Evolutionary conservation across 2,113 vertebrate species (phyloP).

Genomic region (Coptodon rendalli): DNA sequence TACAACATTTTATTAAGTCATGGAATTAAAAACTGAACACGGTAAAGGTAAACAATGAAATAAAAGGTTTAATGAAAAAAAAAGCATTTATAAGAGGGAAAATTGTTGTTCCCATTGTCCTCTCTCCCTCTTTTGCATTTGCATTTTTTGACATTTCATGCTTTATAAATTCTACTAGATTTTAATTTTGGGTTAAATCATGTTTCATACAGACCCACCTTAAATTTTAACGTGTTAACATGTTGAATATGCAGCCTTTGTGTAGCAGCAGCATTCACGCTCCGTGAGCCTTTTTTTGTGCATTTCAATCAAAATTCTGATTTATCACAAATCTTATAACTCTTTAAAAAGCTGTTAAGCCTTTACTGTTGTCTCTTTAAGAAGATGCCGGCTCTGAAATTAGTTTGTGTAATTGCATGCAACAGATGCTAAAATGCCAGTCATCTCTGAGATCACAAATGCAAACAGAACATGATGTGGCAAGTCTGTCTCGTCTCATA

Average conservation of each 20-base stretch:
- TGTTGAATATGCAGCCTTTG: background rate
- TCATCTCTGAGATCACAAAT: background rate
- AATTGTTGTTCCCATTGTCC: background rate
- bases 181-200: background rate
- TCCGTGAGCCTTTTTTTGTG: background rate
- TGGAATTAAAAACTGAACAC: background rate
- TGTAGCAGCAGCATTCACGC: background rate
- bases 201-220: background rate
- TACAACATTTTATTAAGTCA: background rate
- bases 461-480: background rate
- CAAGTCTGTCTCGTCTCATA: slow-evolving; percentile 2
- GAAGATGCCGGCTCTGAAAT: background rate
- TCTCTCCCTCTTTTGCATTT: background rate
- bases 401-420: slow-evolving; percentile 5
- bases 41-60: background rate
- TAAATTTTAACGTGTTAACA: background rate
- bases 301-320: background rate
- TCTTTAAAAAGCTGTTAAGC: background rate
- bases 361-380: background rate
- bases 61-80: background rate
- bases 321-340: background rate
- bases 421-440: background rate
- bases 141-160: background rate
- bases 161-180: background rate
- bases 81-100: background rate